Conservation (phyloP, 1,140 invertebrate genomes). For the Epicauta chinensis region DNA sequence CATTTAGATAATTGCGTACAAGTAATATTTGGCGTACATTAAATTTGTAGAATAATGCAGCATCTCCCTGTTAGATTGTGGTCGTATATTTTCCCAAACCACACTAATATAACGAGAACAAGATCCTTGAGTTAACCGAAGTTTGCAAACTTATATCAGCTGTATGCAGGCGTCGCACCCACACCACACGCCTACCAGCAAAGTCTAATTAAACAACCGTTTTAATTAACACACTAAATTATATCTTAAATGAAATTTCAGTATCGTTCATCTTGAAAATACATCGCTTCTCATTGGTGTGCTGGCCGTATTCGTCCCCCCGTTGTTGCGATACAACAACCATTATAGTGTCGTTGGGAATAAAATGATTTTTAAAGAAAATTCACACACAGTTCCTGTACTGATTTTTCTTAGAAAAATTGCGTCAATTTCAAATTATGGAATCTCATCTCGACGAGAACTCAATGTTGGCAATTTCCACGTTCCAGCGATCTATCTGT, state of each 20-base stretch:
- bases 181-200: conserved; percentile 35
- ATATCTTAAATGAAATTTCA: conserved; percentile 41
- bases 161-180: conserved; percentile 29
- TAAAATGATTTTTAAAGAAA: no score
- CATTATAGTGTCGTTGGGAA: no score
- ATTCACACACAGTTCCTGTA: no score
- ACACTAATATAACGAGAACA: conserved; percentile 23
- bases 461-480: no score
- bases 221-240: conserved; percentile 45
- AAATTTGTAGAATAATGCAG: conserved; percentile 14
- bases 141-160: conserved; percentile 37
- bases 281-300: no score
- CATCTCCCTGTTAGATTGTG: conserved; percentile 11
- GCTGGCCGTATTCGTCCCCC: background rate
- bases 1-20: no score
- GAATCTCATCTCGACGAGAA: no score
- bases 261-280: conserved; percentile 33
- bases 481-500: no score
- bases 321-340: no score
- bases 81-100: conserved; percentile 24
- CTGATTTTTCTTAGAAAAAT: no score
- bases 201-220: conserved; percentile 44
- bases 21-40: conserved; percentile 11
- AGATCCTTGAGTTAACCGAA: conserved; percentile 28
- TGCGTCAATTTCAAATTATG: no score